Conservation (phyloP, 2,113 vertebrate species). For the Bufo bufo region DNA sequence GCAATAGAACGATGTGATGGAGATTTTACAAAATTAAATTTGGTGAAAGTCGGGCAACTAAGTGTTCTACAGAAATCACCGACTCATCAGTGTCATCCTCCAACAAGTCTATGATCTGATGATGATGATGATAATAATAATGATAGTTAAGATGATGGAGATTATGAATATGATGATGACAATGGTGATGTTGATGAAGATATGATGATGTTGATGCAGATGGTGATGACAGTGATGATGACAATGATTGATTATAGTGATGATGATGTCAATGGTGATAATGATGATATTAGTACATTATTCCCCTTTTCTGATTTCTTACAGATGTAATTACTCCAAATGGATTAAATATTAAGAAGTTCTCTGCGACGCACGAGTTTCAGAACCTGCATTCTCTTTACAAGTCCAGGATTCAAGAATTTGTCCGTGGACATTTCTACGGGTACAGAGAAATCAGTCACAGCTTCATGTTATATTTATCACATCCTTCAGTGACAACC, state of each 20-base stretch:
- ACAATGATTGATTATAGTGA: neutral
- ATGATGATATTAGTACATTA: neutral
- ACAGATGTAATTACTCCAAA: constrained; percentile 95
- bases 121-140: neutral
- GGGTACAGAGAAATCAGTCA: constrained; percentile 72
- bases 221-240: neutral
- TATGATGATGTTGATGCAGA: neutral
- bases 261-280: neutral
- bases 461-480: neutral
- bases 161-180: neutral
- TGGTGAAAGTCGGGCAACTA: no score
- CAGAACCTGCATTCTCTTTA: constrained; percentile 94
- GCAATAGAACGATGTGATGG: no score
- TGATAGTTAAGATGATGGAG: neutral
- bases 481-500: neutral
- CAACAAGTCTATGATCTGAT: neutral
- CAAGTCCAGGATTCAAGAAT: constrained; percentile 93
- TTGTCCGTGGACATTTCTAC: constrained; percentile 96
- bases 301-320: constrained; percentile 21
- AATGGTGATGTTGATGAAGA: neutral
- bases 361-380: constrained; percentile 97
- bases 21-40: no score
- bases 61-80: no score
- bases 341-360: constrained; percentile 95
- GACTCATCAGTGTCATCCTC: no score